These are phyloP conservation scores for Poecilobothrus nobilitatus DNA, from an alignment of 2,888 invertebrate genomes.

Conservation along the genomic window DNA sequence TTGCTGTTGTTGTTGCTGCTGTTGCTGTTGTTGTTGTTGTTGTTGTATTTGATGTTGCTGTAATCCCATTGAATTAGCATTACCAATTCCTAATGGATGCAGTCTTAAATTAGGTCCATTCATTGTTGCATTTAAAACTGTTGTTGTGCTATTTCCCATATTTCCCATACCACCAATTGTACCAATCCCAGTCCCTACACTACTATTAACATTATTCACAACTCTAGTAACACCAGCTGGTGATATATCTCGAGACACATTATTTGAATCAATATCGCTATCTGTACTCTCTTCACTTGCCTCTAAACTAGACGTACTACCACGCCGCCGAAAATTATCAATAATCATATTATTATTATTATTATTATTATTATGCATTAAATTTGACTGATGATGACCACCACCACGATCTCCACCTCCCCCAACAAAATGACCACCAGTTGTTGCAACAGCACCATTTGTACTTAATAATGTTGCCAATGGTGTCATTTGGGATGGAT, in stretches of 20 bases:
- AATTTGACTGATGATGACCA: slow-evolving; percentile 5
- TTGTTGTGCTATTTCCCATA: slow-evolving; percentile 14
- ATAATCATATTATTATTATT: slow-evolving; percentile 25
- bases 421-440: slow-evolving; percentile 25
- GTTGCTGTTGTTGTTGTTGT: slow-evolving; percentile 22
- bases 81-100: slow-evolving; percentile 22
- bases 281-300: slow-evolving; percentile 45
- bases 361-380: slow-evolving; percentile 19
- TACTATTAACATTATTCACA: slow-evolving; percentile 17
- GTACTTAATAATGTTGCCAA: slow-evolving; percentile 24
- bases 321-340: slow-evolving; percentile 35
- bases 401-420: slow-evolving; percentile 14
- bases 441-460: slow-evolving; percentile 30
- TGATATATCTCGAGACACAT: slow-evolving; percentile 30
- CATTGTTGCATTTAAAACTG: slow-evolving; percentile 17
- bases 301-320: slow-evolving; percentile 42
- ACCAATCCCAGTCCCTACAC: slow-evolving; percentile 16
- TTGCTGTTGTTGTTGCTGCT: slow-evolving; percentile 20
- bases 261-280: slow-evolving; percentile 38
- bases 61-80: slow-evolving; percentile 25
- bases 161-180: slow-evolving; percentile 8
- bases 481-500: slow-evolving; percentile 33
- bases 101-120: slow-evolving; percentile 22
- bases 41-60: slow-evolving; percentile 23
- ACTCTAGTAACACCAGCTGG: slow-evolving; percentile 27